These are phyloP conservation scores for Mamestra configurata DNA, from an alignment of 1,140 invertebrate species.

Conservation along the genomic window DNA sequence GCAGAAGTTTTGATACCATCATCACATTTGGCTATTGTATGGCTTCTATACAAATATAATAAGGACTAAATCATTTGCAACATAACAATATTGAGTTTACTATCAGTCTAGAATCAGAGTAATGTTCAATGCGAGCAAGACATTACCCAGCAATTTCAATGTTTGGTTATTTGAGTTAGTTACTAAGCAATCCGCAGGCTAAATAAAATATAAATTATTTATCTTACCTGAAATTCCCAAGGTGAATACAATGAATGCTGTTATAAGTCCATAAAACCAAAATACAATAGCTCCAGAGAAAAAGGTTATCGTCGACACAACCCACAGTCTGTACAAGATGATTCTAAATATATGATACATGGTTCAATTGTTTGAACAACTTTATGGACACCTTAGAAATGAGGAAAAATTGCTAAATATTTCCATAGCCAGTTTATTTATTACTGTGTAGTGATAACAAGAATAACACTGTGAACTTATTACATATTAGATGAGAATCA, in stretches of 20 bases:
- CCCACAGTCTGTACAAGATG: slow-evolving; percentile 77
- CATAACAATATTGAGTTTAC: too few relatives aligned
- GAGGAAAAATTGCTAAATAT: background rate
- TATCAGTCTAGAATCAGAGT: too few relatives aligned
- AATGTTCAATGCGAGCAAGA: too few relatives aligned
- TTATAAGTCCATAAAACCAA: slow-evolving; percentile 93
- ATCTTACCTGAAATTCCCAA: slow-evolving; percentile 90
- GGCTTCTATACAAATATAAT: too few relatives aligned
- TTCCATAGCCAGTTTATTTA: background rate
- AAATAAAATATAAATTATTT: background rate
- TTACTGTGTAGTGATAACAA: background rate
- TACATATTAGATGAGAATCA: background rate
- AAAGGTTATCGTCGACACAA: slow-evolving; percentile 82
- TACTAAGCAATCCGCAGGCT: too few relatives aligned
- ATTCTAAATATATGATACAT: slow-evolving; percentile 79
- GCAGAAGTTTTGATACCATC: too few relatives aligned
- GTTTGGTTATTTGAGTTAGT: too few relatives aligned
- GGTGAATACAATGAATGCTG: slow-evolving; percentile 91
- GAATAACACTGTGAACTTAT: background rate
- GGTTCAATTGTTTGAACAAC: slow-evolving; percentile 31
- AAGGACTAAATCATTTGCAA: too few relatives aligned
- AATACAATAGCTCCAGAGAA: slow-evolving; percentile 92
- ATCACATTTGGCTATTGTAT: too few relatives aligned
- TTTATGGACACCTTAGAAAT: background rate
- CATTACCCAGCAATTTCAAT: too few relatives aligned